Percentiles rank a stretch among this genome's conserved stretches.
phyloP scores from a whole-genome alignment of 1,140 invertebrate species.

The Zeugodacus cucurbitae region DNA sequence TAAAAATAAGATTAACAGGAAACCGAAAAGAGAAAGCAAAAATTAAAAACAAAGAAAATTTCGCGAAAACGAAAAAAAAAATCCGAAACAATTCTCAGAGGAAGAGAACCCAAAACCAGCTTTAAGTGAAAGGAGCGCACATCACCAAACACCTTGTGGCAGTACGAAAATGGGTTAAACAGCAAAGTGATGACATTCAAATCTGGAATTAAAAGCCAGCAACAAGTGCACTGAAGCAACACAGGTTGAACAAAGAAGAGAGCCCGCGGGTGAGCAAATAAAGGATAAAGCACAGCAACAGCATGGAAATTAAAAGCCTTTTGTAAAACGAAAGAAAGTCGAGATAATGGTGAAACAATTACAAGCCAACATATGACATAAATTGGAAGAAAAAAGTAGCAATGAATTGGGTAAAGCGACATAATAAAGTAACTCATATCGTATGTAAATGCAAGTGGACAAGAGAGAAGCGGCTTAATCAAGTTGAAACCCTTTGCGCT shows the following conservation, averaged over 20 bases:
- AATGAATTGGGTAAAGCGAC: not conserved
- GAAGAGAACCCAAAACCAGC: not conserved
- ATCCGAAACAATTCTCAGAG: not conserved
- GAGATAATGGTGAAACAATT: not conserved
- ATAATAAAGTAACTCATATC: not conserved
- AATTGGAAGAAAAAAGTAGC: not conserved
- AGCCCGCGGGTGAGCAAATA: not conserved
- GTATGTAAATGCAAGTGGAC: not conserved
- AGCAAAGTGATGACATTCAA: not conserved
- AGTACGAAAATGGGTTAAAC: conserved; percentile 9
- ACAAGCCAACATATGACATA: not conserved
- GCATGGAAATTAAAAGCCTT: not conserved
- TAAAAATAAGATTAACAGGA: too few relatives aligned
- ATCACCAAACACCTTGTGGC: not conserved
- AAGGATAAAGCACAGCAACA: not conserved
- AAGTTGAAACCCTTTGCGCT: not conserved
- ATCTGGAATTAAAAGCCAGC: not conserved
- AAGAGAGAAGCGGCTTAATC: not conserved
- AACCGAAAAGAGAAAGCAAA: not conserved
- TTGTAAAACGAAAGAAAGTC: not conserved
- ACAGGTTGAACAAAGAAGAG: not conserved
- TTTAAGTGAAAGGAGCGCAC: not conserved
- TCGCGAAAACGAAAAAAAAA: not conserved
- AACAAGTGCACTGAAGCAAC: not conserved
- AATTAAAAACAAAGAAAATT: not conserved